These are phyloP conservation scores for Epinephelus awoara DNA, from an alignment of 2,797 vertebrate genomes.

Conservation along the genomic window DNA sequence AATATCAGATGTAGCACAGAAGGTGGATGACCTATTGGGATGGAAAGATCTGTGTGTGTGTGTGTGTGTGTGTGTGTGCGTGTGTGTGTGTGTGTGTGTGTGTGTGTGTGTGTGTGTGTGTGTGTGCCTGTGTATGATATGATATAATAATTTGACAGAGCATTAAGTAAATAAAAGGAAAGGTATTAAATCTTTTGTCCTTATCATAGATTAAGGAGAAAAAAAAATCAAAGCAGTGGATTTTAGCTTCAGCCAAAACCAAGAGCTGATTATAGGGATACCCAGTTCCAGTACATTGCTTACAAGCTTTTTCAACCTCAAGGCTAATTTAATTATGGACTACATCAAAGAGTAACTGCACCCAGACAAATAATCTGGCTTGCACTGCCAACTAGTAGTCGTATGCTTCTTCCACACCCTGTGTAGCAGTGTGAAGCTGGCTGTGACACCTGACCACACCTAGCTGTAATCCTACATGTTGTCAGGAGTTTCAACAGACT, in stretches of 20 bases:
- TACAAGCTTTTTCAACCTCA: conserved; percentile 36
- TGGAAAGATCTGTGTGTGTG: conserved; percentile 17
- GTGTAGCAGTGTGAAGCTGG: background rate
- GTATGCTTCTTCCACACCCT: background rate
- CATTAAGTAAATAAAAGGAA: conserved; percentile 18
- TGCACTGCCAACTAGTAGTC: conserved; percentile 4
- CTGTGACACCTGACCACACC: background rate
- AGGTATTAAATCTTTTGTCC: background rate
- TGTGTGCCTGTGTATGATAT: conserved; percentile 15
- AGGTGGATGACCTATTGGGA: conserved; percentile 54
- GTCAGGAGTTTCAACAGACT: background rate
- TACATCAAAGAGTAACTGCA: conserved; percentile 34
- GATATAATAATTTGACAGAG: conserved; percentile 6
- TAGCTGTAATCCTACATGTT: background rate
- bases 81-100: background rate
- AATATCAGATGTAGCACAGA: conserved; percentile 58
- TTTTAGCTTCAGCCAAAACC: conserved; percentile 32
- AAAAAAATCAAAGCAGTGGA: conserved; percentile 12
- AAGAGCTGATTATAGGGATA: conserved; percentile 33
- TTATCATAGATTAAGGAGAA: conserved; percentile 11
- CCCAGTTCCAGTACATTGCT: conserved; percentile 10
- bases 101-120: conserved; percentile 3
- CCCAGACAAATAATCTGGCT: conserved; percentile 21
- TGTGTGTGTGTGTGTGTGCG: conserved; percentile 7
- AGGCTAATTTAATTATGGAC: conserved; percentile 39